Conservation (phyloP, 2,113 vertebrate species). For the Rattus rattus region DNA sequence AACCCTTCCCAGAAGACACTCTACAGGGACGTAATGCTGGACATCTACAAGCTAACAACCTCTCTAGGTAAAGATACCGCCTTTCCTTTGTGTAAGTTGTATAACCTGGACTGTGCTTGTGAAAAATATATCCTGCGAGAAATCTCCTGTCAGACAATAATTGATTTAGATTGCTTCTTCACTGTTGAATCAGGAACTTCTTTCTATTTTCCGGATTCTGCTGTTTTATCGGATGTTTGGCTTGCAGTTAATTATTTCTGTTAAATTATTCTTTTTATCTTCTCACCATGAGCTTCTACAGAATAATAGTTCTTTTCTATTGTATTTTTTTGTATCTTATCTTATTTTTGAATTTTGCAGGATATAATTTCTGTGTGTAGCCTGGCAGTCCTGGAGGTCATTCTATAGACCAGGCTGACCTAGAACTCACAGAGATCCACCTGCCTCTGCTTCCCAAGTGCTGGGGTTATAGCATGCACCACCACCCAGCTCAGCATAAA, state of each 20-base stretch:
- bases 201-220: neutral
- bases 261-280: neutral
- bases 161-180: neutral
- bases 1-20: constrained; percentile 56
- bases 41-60: constrained; percentile 52
- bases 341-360: too few species aligned
- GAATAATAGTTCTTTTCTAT: neutral
- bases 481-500: too few species aligned
- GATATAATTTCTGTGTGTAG: too few species aligned
- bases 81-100: neutral
- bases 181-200: neutral
- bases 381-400: too few species aligned
- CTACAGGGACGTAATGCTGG: constrained; percentile 66
- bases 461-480: too few species aligned
- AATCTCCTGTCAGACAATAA: neutral
- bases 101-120: neutral
- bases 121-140: neutral
- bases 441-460: too few species aligned
- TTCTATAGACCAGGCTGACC: too few species aligned
- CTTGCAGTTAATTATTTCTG: constrained; percentile 33
- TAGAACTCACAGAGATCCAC: too few species aligned
- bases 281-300: neutral
- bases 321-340: too few species aligned
- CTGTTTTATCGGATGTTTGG: neutral
- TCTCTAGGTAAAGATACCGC: constrained; percentile 71